A percentile compares a stretch with the other conserved stretches of the same genome.
Evolutionary conservation across 2,113 vertebrate species (phyloP).

Genomic region (Monopterus albus): DNA sequence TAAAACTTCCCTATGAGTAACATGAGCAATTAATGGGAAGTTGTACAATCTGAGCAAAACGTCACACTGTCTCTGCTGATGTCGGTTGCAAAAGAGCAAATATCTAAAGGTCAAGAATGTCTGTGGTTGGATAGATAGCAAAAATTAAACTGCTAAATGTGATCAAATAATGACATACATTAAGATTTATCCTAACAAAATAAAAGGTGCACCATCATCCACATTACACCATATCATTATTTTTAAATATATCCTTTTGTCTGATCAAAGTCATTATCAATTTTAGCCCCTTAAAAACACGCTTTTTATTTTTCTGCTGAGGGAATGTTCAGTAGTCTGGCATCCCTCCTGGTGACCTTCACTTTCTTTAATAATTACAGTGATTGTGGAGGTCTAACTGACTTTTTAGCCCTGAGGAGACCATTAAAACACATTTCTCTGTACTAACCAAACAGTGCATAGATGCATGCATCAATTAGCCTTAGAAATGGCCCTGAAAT

Average conservation of each 20-base stretch:
- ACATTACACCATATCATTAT: not conserved
- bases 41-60: too few relatives aligned
- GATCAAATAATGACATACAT: not conserved
- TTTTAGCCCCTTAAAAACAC: not conserved
- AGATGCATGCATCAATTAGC: slow-evolving; percentile 60
- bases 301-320: slow-evolving; percentile 12
- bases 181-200: not conserved
- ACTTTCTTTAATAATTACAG: slow-evolving; percentile 63
- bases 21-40: too few relatives aligned
- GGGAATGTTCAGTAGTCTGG: not conserved
- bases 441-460: slow-evolving; percentile 52
- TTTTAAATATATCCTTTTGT: not conserved
- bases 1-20: not conserved
- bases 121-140: too few relatives aligned
- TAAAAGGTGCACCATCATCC: not conserved
- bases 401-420: slow-evolving; percentile 53
- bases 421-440: slow-evolving; percentile 70
- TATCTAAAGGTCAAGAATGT: not conserved
- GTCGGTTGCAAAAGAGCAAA: not conserved
- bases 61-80: not conserved
- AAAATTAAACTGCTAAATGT: not conserved
- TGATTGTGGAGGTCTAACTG: slow-evolving; percentile 51
- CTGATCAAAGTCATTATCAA: not conserved
- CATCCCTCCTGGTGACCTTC: slow-evolving; percentile 57
- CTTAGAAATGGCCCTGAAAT: slow-evolving; percentile 52